These are phyloP conservation scores for Pantherophis vulpinus DNA, from an alignment of 2,797 vertebrate genomes.

Conservation along the genomic window DNA sequence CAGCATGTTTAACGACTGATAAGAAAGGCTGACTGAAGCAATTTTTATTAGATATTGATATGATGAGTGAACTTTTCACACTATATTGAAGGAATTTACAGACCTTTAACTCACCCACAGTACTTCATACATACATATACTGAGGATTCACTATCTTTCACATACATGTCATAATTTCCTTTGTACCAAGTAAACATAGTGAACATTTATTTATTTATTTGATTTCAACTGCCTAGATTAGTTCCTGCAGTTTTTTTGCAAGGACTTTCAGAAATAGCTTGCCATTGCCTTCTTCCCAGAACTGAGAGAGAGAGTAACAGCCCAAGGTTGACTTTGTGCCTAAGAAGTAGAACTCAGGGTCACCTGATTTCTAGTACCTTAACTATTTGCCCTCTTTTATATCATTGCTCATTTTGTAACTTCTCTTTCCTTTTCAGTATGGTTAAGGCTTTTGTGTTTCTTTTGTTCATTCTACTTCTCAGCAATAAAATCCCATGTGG, in stretches of 20 bases:
- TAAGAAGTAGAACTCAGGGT: neutral
- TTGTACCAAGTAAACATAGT: neutral
- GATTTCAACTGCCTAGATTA: neutral
- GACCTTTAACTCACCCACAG: too few relatives aligned
- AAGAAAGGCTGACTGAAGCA: neutral
- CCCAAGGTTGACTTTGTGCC: neutral
- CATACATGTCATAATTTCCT: neutral
- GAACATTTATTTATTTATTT: neutral
- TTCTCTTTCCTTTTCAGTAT: neutral
- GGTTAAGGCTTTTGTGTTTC: neutral
- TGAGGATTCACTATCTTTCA: neutral
- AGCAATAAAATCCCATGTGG: neutral
- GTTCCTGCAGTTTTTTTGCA: neutral
- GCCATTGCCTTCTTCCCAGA: neutral
- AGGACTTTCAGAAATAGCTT: neutral
- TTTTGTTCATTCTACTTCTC: neutral
- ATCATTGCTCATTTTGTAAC: neutral
- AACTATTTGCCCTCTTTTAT: neutral
- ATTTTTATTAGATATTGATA: neutral
- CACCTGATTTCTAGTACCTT: neutral
- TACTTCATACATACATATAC: neutral
- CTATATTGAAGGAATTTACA: neutral
- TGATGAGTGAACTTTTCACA: neutral
- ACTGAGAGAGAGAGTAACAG: neutral
- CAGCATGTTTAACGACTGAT: neutral